Percentiles rank a stretch among this genome's conserved stretches.
These are phyloP conservation scores for Onychomys arenicola DNA, from an alignment of 2,797 vertebrate species.

Conservation along the genomic window DNA sequence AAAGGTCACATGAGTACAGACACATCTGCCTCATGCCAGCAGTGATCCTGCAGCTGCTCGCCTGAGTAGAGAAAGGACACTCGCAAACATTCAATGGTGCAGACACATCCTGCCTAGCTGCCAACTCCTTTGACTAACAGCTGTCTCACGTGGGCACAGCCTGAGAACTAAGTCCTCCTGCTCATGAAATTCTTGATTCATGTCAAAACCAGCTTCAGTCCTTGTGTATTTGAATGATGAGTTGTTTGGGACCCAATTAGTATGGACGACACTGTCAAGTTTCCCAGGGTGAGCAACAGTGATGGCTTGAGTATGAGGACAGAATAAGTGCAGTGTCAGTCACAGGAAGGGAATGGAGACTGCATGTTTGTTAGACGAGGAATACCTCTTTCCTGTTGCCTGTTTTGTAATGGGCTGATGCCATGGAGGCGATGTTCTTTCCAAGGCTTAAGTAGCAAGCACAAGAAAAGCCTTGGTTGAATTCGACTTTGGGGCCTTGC, in stretches of 20 bases:
- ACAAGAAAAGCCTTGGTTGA: background rate
- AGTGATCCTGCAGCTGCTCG: background rate
- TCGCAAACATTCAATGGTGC: background rate
- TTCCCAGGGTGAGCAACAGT: conserved; percentile 55
- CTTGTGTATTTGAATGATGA: conserved; percentile 47
- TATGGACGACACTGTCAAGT: conserved; percentile 34
- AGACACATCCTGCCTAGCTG: conserved; percentile 41
- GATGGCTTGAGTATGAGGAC: conserved; percentile 6
- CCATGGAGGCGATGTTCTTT: background rate
- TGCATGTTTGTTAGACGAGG: background rate
- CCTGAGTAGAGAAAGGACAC: background rate
- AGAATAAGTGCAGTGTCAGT: conserved; percentile 45
- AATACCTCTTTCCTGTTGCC: background rate
- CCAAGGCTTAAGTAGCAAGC: background rate
- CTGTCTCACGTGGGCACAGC: conserved; percentile 61
- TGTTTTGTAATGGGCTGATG: background rate
- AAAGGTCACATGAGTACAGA: conserved; percentile 44
- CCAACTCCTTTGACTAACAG: conserved; percentile 57
- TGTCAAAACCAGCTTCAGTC: conserved; percentile 53
- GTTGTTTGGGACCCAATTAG: conserved; percentile 68
- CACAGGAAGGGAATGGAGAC: conserved; percentile 60
- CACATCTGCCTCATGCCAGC: background rate
- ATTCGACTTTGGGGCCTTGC: background rate
- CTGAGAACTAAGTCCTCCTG: conserved; percentile 40
- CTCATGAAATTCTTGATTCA: conserved; percentile 75